Base-by-base conservation (phyloP, 2,797 vertebrate species). In the Acomys russatus region DNA sequence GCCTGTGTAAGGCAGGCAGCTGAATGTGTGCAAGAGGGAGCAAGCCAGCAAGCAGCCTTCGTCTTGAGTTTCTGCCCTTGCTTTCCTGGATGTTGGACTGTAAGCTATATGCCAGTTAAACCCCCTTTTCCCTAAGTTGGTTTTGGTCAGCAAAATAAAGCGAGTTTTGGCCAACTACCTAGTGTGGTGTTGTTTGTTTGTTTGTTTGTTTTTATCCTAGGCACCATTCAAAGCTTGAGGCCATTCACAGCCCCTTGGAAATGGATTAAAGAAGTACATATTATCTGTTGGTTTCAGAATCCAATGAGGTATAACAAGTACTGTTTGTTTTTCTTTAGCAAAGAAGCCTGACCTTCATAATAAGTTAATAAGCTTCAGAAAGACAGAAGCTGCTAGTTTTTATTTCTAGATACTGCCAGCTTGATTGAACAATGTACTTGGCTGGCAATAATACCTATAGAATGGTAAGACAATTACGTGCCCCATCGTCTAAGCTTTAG, bases 351-450 rank as follows among this genome's bases (percentile, higher is more conserved):
- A 54, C 33, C 8, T 91, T 95, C 23, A 4, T 56, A 23, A 38
- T 79, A 56, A 93, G 10, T 63, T 59, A 49, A 38, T 2, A 6
- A 61, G 44, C 49, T 92, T 88, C 64, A 85, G 66, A 38, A 14
- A 54, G 44, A 23, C 51, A 28, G 73, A 59, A 92, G 15, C 18
- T 68, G 23, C 9, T 90, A 22, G 22, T 88, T 93, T 93, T n/a
- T 68, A n/a, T 77, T 84, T 38, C 49, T 77, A 61, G 33, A 2
- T 95, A 56, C 94, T 92, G 74, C 22, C n/a, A 88, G 44, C n/a
- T 35, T 66, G 25, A 77, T 77, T 73, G 10, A 89, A 78, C 70
- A 86, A 44, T 38, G 6, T 59, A 78, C 66, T 80, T 82, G 49
- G 90, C 6, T 51, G 84, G 1, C 61, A 78, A 33, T n/a, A 90